These are phyloP conservation scores for human (Homo sapiens) DNA, from an alignment of 2,113 vertebrate species.

Conservation along the genomic window GRCh38 chr11:12270001-12270500, in stretches of 20 bases:
- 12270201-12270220: neutral
- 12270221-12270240: fast-evolving
- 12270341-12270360: neutral
- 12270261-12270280: neutral
- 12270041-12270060: neutral
- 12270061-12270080: neutral
- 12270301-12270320: neutral
- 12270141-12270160: neutral
- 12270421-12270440: neutral
- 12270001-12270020: neutral
- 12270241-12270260: neutral
- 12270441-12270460: neutral
- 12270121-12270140: neutral
- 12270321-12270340: neutral
- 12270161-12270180: neutral
- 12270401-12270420: neutral
- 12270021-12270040: neutral
- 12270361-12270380: neutral
- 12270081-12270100: too few relatives aligned
- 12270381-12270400: neutral
- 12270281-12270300: neutral
- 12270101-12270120: neutral
- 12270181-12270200: neutral
- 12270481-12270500: neutral
- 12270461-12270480: neutral